Base-by-base conservation (phyloP, 2,113 vertebrate genomes). In the Setophaga petechia region DNA sequence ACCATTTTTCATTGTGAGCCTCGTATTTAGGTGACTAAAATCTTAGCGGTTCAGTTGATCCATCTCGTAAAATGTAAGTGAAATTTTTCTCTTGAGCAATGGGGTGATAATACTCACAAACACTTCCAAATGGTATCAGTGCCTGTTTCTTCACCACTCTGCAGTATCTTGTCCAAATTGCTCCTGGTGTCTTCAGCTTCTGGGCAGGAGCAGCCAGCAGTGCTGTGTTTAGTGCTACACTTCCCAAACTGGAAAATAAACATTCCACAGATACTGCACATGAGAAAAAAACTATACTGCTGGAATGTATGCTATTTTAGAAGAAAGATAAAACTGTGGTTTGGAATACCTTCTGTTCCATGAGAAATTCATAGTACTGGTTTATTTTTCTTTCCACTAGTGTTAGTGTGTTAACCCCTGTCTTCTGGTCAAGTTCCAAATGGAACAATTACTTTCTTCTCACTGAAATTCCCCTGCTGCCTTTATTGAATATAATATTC, bases 271-370 rank as follows among this genome's bases (percentile, higher is more conserved):
- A 83, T 87, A 44, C 59, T 90, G 59, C 81, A 69, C 78, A 44
- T 93, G 78, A 91, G 67, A 95, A 93, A 94, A 94, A 79, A 55
- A 58, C 51, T 30, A 2, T 27, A 30, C 46, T 93, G 35, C 47
- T 88, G 87, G 86, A 91, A 83, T 0, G 19, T 76, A 8, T 49
- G 43, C 89, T 93, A 10, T 95, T 96, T 85, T 85, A 93, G 90
- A 95, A 62, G 84, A 67, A 90, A 95, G 89, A 89, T 96, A 86
- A 96, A 94, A 73, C 81, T 39, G 71, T 88, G 87, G 87, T 94
- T 94, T 97, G 91, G 79, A 95, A 94, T 85, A 52, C 51, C 35
- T 93, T 83, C 71, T 83, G 16, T 58, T 95, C 67, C 35, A 35
- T 63, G 47, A 90, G 85, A 91, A 93, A 51, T 67, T 77, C 63